Percentiles rank a stretch among this genome's conserved stretches.
phyloP scores from a whole-genome alignment of 2,888 invertebrate species.

The Amblyjoppa proteus region DNA sequence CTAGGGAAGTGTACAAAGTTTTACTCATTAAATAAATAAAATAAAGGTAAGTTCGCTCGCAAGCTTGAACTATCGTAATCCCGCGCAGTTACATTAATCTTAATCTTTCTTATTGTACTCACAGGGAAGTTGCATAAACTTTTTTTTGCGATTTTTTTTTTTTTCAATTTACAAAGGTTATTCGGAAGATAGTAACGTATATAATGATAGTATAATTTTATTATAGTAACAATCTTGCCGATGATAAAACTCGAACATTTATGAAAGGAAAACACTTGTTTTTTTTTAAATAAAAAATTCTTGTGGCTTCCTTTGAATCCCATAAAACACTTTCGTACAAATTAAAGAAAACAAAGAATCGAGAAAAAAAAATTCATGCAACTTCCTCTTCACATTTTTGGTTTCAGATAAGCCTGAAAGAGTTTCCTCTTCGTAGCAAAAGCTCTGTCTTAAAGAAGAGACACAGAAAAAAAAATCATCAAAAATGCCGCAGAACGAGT shows the following conservation, averaged over 20 bases:
- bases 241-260: not conserved
- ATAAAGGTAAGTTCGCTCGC: constrained; percentile 59
- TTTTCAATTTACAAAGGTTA: not conserved
- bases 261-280: not conserved
- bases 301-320: constrained; percentile 13
- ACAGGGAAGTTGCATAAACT: constrained; percentile 49
- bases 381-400: constrained; percentile 42
- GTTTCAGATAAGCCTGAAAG: constrained; percentile 48
- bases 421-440: not conserved
- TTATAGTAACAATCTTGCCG: not conserved
- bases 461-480: not conserved
- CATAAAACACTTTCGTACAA: not conserved
- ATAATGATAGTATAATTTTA: not conserved
- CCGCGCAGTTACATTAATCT: not conserved
- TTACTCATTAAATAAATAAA: constrained; percentile 11
- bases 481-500: constrained; percentile 99
- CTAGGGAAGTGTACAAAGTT: not conserved
- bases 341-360: not conserved
- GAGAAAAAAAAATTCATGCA: constrained; percentile 35
- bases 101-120: not conserved
- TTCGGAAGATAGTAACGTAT: not conserved
- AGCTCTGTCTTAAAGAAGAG: not conserved
- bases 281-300: not conserved
- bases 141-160: constrained; percentile 4
- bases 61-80: constrained; percentile 20